Evolutionary conservation across 2,888 invertebrate species (phyloP), one percentile per base, ranked within the genome.

Genomic region (Elegia similella): DNA sequence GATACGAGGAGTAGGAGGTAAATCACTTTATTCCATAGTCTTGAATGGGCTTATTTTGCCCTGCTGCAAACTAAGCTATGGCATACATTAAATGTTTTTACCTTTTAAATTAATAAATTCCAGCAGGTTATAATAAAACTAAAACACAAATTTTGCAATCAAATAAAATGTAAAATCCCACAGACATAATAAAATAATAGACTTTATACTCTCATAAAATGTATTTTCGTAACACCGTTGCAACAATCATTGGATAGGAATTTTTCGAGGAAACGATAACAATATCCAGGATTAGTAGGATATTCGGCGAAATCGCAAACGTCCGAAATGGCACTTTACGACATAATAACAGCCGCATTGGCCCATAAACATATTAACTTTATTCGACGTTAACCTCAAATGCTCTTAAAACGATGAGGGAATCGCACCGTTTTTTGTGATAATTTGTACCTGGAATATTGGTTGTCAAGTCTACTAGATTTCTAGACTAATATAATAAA

Each of bases 321-420:
- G 80, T 78, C 80, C 75, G 66, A 70, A 66, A 67, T 67, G 64
- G 73, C 71, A 69, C 73, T 82, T 82, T 50, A 50, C 50, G 50
- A 50, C 34, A 34, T 50, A 34, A 10, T 86, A 77, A 86, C 73
- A 72, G 64, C 76, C 69, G 47, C 60, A 58, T 66, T 69, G 77
- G 76, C 84, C 66, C 83, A 84, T 88, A 88, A 88, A 88, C 78
- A 78, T 80, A 82, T 82, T 80, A 80, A 84, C 67, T 87, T 88
- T 87, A 87, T 87, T 76, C 69, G 80, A 78, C 76, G 78, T 73
- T 81, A 73, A 69, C 72, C 68, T 78, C 76, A 76, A 85, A 73
- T 70, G 63, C 66, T 53, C 64, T 66, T 68, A 69, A 69, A 78
- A 72, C 63, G 65, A 68, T 69, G 68, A 61, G 64, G 70, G 57